Evolutionary conservation across 2,113 vertebrate genomes (phyloP).

Genomic region (Tupaia tana): DNA sequence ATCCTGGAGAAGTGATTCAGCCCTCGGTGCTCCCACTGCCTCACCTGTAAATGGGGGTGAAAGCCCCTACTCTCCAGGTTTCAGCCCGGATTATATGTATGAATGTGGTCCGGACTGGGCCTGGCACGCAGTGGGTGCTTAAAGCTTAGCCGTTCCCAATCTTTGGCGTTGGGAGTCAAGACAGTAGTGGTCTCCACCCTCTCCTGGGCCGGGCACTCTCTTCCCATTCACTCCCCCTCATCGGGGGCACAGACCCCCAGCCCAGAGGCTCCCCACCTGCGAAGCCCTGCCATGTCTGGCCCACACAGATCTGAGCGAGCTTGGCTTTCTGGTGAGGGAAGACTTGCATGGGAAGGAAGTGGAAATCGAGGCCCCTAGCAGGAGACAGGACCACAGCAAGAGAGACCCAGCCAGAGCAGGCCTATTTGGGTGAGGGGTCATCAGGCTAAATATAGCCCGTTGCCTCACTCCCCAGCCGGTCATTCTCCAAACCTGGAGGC

Average conservation of each 20-base stretch:
- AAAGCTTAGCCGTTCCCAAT: too few relatives aligned
- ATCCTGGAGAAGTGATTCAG: background rate
- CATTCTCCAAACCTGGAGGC: constrained; percentile 52
- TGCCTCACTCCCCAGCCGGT: background rate
- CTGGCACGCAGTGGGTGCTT: background rate
- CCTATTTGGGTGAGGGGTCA: background rate
- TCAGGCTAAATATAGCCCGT: background rate
- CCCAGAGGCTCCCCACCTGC: background rate
- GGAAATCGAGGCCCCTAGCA: background rate
- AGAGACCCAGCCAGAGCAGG: background rate
- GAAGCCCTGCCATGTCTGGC: background rate
- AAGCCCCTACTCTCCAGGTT: background rate
- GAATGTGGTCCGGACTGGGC: background rate
- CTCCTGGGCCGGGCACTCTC: background rate
- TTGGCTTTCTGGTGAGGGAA: background rate
- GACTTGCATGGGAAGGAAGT: too few relatives aligned
- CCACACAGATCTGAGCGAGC: rapidly evolving
- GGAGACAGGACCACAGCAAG: too few relatives aligned
- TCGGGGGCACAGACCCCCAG: background rate
- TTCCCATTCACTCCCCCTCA: background rate
- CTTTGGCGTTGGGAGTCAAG: too few relatives aligned
- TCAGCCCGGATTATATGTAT: background rate
- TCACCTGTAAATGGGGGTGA: background rate
- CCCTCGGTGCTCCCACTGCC: background rate
- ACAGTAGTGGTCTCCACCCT: background rate